Base-by-base conservation (phyloP, 2,113 vertebrate species). In the Myrmophylax atrothorax region DNA sequence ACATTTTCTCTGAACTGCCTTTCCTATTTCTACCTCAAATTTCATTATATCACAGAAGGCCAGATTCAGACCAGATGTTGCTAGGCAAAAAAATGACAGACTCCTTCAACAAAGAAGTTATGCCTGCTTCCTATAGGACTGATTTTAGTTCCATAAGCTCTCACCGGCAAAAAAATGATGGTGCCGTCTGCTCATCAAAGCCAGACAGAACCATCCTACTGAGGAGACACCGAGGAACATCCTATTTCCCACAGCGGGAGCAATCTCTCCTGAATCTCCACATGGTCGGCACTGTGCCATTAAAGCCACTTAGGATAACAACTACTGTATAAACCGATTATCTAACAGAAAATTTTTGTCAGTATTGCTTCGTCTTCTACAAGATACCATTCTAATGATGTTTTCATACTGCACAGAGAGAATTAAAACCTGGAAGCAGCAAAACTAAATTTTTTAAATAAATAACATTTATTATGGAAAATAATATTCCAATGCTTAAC, bases 301-400 rank as follows among this genome's bases (percentile, higher is more conserved):
- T 92, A 89, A 37, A 91, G 60, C 38, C 80, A 76, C 89, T 92
- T 84, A 75, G n/a, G 55, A 84, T 40, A 90, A 89, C 58, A 79
- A 85, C 37, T 40, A 29, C 50, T 28, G 4, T 31, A 73, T 84
- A 89, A 97, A 59, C n/a, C 68, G 33, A 95, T 94, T 82, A 89
- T 28, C 56, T 59, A 85, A 64, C 23, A 76, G 44, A 87, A 37
- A 22, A 18, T 7, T 67, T 91, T 60, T 33, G 28, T 53, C 40
- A 77, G n/a, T 89, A 85, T 46, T 26, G 31, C 58, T 69, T 55
- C 0, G 0, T 69, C 46, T 80, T 85, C 37, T 73, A 35, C 18
- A 66, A 33, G 10, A 68, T 12, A 33, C 18, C 18, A 20, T 31
- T 87, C 3, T 7, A 62, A 75, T n/a, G 9, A 14, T 86, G 17